Base-by-base conservation (phyloP, 1,140 invertebrate species). In the Maniola jurtina region DNA sequence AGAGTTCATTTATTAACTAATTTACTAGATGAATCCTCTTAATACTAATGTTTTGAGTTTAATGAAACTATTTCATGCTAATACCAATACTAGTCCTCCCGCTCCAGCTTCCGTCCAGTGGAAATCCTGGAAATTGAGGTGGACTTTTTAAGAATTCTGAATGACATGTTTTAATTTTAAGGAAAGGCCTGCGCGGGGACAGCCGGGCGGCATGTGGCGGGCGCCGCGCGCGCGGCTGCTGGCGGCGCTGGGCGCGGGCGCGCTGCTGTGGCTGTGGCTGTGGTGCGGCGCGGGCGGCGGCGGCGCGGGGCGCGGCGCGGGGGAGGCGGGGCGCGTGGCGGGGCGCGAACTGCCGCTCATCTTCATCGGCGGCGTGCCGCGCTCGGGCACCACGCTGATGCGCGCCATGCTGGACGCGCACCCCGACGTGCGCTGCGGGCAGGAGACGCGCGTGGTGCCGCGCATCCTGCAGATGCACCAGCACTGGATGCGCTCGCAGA, bases 371-470 rank as follows among this genome's bases (percentile, higher is more conserved):
- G 98, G 98, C 57, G 97, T 99, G 79, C 98, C 98, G 34, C 94
- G 98, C 71, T 99, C 97, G 55, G 98, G 98, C 15, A 99, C 98
- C 3, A 99, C 98, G 42, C 93, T 99, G 61, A 98, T 99, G 95
- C 93, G 99, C 83, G 98, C 98, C 67, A 98, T 99, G 96, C 92
- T 99, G 59, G 99, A 99, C 92, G 98, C 99, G 48, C 99, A 99
- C 93, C 97, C 97, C n/a, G 95, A 97, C 84, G 96, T 99, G 75
- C 94, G 96, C 89, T 99, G 99, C 91, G 98, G 98, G 6, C 98
- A 99, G 91, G 98, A 99, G 91, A 99, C 98, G 7, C 93, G 98
- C 68, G 97, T 99, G 50, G 98, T 99, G 84, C 99, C 98, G 34
- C 93, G 98, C 68, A 95, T 99, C 75, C 93, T 98, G 62, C 97